Evolutionary conservation across 2,113 vertebrate species (phyloP), one percentile per base, ranked within the genome.

Genomic region (Strix aluco): DNA sequence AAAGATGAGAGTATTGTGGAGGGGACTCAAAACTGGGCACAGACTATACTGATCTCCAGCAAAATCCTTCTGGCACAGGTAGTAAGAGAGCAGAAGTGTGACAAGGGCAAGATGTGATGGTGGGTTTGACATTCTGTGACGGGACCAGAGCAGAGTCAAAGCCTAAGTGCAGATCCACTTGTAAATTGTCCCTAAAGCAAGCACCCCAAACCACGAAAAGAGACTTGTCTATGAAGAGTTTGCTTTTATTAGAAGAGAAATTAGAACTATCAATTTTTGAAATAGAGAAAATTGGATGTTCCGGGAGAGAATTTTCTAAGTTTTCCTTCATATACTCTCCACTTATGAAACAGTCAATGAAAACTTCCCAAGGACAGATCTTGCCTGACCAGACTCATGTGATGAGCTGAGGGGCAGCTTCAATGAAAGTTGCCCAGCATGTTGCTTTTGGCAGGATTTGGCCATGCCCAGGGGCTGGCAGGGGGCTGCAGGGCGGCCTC

Each of bases 221-320:
- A 74, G 40, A 67, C 21, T 4, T 65, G 52, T 82, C 51, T 55
- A 42, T 26, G 40, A 82, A 69, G 38, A 42, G n/a, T 27, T 91
- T 85, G 42, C 30, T 85, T 88, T 80, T 49, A 83, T 65, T 88
- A 92, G 32, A 90, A 85, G 66, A 79, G 22, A 92, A 93, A 93
- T 95, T 80, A 82, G 49, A 92, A 83, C 17, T 57, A 88, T 88
- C 62, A 58, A 6, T 40, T 93, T 82, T 27, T 65, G 49, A 88
- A 95, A 85, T 15, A 49, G 30, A 82, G 52, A 85, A 95, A 92
- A 94, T 79, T 59, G 44, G 78, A 88, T 95, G 88, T 85, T 94
- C 88, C 79, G 81, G 57, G 3, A 72, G 85, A 94, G 46, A 88
- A 44, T 88, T 74, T 82, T 75, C 47, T 61, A 65, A 59, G 27